Base-by-base conservation (phyloP, 2,113 vertebrate genomes). In the Atlantisia rogersi region DNA sequence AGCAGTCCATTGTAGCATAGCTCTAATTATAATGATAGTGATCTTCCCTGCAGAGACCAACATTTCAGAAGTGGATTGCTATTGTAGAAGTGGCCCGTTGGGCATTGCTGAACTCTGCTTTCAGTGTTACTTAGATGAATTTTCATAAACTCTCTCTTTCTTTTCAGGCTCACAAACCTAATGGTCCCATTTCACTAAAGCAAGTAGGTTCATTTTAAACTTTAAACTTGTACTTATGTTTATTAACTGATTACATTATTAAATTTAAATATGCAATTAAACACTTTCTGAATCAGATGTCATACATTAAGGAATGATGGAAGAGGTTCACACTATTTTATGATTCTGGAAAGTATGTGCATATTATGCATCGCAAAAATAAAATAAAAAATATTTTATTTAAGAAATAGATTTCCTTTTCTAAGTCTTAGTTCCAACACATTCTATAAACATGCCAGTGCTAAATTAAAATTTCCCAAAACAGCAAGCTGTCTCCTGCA, bases 11-110 rank as follows among this genome's bases (percentile, higher is more conserved):
- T 95, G 93, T 91, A 92, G 69, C 31, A 35, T 16, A 92, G 67
- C 53, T 94, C 89, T 92, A 95, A 97, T 97, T 94, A 95, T 40
- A 97, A 91, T 44, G 95, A 97, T 96, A 95, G 80, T 40, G 74
- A 96, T 97, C 96, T 96, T 94, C 93, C 87, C 89, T 94, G 84
- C 78, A 95, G 89, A 96, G 93, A 73, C 81, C 89, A 89, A 82
- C 91, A 94, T 68, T 94, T 88, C 81, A 96, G 84, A 89, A 85
- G 81, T n/a, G 70, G 58, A 73, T 92, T 91, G 68, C 86, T 95
- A 79, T 82, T 95, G 91, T 73, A 76, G 59, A 92, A 94, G 91
- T 53, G 89, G 83, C 92, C 92, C 44, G 24, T 71, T 94, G 93
- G 95, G 94, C 86, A 94, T 50, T 91, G 86, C 89, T 95, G 89